A percentile compares a stretch with the other conserved stretches of the same genome.
These are phyloP conservation scores for Drosophila suboccidentalis DNA, from an alignment of 2,888 invertebrate species.

Conservation along the genomic window DNA sequence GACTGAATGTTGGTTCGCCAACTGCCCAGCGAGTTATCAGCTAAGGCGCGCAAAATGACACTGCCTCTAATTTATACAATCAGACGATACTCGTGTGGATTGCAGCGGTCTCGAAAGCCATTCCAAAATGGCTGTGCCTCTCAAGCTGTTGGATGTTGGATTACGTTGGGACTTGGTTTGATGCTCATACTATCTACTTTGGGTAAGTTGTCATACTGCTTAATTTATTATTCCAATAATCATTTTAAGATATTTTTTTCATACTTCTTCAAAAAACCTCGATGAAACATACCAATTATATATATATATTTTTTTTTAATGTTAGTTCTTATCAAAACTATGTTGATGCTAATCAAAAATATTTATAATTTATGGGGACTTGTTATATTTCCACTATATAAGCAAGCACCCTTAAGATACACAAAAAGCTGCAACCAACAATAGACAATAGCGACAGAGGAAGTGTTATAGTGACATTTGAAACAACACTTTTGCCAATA, in stretches of 20 bases:
- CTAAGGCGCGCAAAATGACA: slow-evolving; percentile 45
- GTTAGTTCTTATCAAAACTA: no score
- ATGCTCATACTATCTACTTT: slow-evolving; percentile 46
- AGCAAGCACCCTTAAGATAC: no score
- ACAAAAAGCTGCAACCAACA: no score
- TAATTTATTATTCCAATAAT: background rate
- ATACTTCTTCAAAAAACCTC: no score
- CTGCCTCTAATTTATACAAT: slow-evolving; percentile 32
- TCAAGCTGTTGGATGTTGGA: slow-evolving; percentile 21
- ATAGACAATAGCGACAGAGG: background rate
- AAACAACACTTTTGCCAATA: slow-evolving; percentile 68
- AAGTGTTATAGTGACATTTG: slow-evolving; percentile 46
- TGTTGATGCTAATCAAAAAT: no score
- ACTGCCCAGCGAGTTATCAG: slow-evolving; percentile 55
- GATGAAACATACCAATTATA: no score
- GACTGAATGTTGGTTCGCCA: slow-evolving; percentile 50
- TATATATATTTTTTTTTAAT: no score
- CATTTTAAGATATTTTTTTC: background rate
- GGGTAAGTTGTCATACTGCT: slow-evolving; percentile 54
- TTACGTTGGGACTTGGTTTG: slow-evolving; percentile 28
- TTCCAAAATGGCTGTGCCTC: slow-evolving; percentile 30
- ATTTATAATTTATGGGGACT: no score
- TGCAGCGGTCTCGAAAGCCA: slow-evolving; percentile 24
- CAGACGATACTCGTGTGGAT: slow-evolving; percentile 9
- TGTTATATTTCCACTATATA: no score